Evolutionary conservation across 2,113 vertebrate species (phyloP).

Genomic region (Chinchilla lanigera): DNA sequence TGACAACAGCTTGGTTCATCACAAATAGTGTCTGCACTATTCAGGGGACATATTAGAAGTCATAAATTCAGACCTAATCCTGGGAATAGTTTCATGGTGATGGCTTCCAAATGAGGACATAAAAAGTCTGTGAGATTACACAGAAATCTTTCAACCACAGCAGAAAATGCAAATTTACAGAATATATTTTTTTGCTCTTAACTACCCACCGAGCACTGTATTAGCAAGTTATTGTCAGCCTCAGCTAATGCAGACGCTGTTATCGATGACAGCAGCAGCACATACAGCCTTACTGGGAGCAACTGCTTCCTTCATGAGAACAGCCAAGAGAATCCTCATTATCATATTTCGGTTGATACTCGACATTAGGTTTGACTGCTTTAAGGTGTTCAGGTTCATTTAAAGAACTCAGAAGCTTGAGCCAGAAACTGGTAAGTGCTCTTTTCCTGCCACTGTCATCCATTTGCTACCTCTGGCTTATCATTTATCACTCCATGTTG

Average conservation of each 20-base stretch:
- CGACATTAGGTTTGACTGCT: slow-evolving; percentile 40
- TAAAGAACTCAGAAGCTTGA: neutral
- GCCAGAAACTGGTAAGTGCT: neutral
- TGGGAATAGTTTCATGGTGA: slow-evolving; percentile 54
- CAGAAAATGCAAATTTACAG: slow-evolving; percentile 72
- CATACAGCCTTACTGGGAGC: neutral
- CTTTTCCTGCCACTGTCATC: neutral
- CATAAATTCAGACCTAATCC: slow-evolving; percentile 67
- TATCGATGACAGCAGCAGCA: slow-evolving; percentile 37
- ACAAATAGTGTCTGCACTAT: slow-evolving; percentile 54
- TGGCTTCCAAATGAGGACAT: slow-evolving; percentile 70
- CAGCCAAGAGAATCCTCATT: slow-evolving; percentile 26
- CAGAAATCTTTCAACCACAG: slow-evolving; percentile 60
- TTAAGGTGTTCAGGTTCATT: neutral
- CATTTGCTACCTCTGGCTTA: neutral
- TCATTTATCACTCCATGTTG: neutral
- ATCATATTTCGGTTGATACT: neutral
- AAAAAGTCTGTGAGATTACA: slow-evolving; percentile 69
- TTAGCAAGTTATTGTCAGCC: slow-evolving; percentile 64
- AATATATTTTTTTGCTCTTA: slow-evolving; percentile 56
- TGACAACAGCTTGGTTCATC: slow-evolving; percentile 37
- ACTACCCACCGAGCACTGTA: slow-evolving; percentile 61
- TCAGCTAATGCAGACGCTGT: slow-evolving; percentile 3
- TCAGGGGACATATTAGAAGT: slow-evolving; percentile 16
- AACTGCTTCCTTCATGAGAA: neutral